Conservation (phyloP, 2,797 vertebrate genomes). For the Rhinichthys osculus region DNA sequence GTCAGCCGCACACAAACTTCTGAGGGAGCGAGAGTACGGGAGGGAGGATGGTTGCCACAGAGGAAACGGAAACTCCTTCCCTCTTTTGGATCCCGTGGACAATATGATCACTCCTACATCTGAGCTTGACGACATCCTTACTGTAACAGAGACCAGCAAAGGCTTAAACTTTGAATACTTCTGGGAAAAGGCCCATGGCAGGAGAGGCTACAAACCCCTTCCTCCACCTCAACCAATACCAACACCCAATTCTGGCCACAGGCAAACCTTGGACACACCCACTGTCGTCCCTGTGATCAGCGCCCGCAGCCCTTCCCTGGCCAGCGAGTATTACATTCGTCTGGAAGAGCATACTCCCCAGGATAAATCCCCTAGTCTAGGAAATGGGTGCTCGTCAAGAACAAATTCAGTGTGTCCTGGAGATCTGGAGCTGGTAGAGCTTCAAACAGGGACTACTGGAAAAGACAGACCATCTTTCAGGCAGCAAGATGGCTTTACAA, state of each 20-base stretch:
- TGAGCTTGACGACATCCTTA: constrained; percentile 91
- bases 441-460: constrained; percentile 75
- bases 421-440: constrained; percentile 82
- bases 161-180: constrained; percentile 95
- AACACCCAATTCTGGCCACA: constrained; percentile 81
- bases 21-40: constrained; percentile 78
- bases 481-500: constrained; percentile 65
- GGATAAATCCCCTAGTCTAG: constrained; percentile 80
- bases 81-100: constrained; percentile 85
- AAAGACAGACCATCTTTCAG: constrained; percentile 75
- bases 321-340: constrained; percentile 93
- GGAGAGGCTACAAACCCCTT: constrained; percentile 84
- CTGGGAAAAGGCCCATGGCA: constrained; percentile 91
- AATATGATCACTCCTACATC: constrained; percentile 79
- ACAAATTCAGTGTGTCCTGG: constrained; percentile 68
- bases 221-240: constrained; percentile 82
- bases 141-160: constrained; percentile 92
- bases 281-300: constrained; percentile 94
- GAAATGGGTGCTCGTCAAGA: constrained; percentile 65
- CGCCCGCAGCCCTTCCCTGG: constrained; percentile 91
- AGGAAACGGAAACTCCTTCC: constrained; percentile 78
- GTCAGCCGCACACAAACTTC: constrained; percentile 75
- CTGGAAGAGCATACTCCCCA: constrained; percentile 89
- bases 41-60: constrained; percentile 71
- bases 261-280: constrained; percentile 87